phyloP scores from a whole-genome alignment of 2,888 invertebrate genomes.

The Macaria liturata region DNA sequence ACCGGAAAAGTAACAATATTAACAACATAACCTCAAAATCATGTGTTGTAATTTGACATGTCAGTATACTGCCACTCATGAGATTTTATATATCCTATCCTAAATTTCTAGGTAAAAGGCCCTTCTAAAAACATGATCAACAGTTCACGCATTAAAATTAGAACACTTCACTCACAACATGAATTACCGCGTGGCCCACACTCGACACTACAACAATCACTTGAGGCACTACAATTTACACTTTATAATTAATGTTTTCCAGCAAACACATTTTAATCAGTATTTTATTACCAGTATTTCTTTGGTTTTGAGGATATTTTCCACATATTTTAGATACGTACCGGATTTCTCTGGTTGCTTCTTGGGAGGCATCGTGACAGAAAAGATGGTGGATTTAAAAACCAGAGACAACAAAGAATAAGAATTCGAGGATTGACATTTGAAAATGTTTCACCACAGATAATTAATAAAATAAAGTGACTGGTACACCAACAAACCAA shows the following conservation, averaged over 20 bases:
- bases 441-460: conserved; percentile 1
- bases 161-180: conserved; percentile 28
- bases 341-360: conserved; percentile 94
- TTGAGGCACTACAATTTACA: conserved; percentile 6
- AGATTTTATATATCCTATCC: neutral
- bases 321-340: conserved; percentile 67
- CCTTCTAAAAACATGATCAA: neutral
- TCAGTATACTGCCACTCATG: neutral
- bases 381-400: conserved; percentile 71
- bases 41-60: conserved; percentile 7
- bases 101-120: neutral
- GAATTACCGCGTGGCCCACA: conserved; percentile 62
- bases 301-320: neutral
- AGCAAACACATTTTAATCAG: neutral
- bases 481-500: neutral
- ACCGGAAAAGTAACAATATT: conserved; percentile 5
- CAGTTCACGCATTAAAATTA: conserved; percentile 6
- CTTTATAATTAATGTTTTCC: neutral
- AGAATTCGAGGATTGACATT: conserved; percentile 3
- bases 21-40: conserved; percentile 49
- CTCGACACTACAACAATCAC: conserved; percentile 35
- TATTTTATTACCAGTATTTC: conserved; percentile 4
- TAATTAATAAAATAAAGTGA: conserved; percentile 1
- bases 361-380: conserved; percentile 91
- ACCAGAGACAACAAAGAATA: conserved; percentile 34